A percentile compares a stretch with the other conserved stretches of the same genome.
Evolutionary conservation across 1,140 invertebrate species (phyloP).

Genomic region (Zaprionus camerounensis): DNA sequence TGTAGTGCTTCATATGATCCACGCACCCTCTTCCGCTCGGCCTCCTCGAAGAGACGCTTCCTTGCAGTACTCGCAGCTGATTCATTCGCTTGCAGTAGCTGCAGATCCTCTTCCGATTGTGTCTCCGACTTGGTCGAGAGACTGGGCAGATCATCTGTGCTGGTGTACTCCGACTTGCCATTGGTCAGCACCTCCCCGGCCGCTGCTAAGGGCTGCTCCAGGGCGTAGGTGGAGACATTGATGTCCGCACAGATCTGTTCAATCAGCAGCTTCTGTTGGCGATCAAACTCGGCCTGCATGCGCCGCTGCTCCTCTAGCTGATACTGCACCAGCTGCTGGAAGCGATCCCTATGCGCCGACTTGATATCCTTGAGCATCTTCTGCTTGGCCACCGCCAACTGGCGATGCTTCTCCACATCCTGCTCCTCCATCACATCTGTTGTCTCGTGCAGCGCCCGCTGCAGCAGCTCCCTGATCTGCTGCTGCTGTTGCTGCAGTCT

Average conservation of each 20-base stretch:
- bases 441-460: constrained; percentile 44
- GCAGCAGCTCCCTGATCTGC: constrained; percentile 55
- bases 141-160: constrained; percentile 45
- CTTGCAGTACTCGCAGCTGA: constrained; percentile 21
- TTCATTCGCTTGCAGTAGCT: constrained; percentile 17
- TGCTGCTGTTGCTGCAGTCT: constrained; percentile 30
- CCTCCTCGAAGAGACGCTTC: constrained; percentile 54
- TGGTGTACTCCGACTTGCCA: constrained; percentile 42
- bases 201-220: background rate
- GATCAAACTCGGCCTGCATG: constrained; percentile 70
- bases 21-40: constrained; percentile 25
- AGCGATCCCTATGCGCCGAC: constrained; percentile 78
- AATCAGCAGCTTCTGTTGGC: constrained; percentile 68
- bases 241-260: constrained; percentile 71
- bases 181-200: background rate
- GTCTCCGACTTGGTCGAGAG: constrained; percentile 1
- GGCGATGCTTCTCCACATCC: constrained; percentile 9
- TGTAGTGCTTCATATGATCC: constrained; percentile 17
- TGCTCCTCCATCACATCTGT: constrained; percentile 2
- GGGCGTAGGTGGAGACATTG: constrained; percentile 40
- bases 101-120: background rate
- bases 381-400: constrained; percentile 25
- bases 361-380: constrained; percentile 64
- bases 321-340: constrained; percentile 80
- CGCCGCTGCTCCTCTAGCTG: constrained; percentile 74